Evolutionary conservation across 2,797 vertebrate genomes (phyloP).

Genomic region (Anguilla pacifica): DNA sequence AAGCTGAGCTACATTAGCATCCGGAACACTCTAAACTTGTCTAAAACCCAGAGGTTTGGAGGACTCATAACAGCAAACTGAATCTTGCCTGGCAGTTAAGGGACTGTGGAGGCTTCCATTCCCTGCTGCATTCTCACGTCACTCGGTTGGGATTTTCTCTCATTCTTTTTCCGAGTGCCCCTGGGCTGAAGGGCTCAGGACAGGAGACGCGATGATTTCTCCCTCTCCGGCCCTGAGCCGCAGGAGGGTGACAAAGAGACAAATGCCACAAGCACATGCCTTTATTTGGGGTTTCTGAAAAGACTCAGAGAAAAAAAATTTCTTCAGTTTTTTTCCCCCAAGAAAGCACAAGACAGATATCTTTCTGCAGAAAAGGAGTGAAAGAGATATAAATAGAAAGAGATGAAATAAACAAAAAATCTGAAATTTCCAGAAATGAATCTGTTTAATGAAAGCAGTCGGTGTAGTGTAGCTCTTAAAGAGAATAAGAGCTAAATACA

Average conservation of each 20-base stretch:
- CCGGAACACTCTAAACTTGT: neutral
- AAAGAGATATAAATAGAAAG: too few relatives aligned
- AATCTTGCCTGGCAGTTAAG: neutral
- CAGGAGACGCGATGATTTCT: neutral
- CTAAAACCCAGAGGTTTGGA: neutral
- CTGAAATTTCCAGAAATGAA: too few relatives aligned
- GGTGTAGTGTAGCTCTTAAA: too few relatives aligned
- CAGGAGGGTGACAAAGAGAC: neutral
- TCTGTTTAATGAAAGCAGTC: too few relatives aligned
- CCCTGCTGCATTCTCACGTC: neutral
- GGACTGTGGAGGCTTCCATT: neutral
- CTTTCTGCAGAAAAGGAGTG: too few relatives aligned
- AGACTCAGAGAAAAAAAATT: too few relatives aligned
- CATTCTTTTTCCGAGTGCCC: neutral
- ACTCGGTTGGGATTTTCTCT: neutral
- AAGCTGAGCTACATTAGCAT: neutral
- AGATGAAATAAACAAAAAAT: too few relatives aligned
- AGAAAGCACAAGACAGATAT: too few relatives aligned
- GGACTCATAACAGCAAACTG: neutral
- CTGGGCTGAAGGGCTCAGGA: neutral
- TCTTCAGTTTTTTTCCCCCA: neutral
- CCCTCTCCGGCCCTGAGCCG: neutral
- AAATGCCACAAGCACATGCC: too few relatives aligned
- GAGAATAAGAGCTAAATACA: too few relatives aligned
- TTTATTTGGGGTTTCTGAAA: neutral